Conservation (phyloP, 1,140 invertebrate genomes). For the Drosophila pachea region DNA sequence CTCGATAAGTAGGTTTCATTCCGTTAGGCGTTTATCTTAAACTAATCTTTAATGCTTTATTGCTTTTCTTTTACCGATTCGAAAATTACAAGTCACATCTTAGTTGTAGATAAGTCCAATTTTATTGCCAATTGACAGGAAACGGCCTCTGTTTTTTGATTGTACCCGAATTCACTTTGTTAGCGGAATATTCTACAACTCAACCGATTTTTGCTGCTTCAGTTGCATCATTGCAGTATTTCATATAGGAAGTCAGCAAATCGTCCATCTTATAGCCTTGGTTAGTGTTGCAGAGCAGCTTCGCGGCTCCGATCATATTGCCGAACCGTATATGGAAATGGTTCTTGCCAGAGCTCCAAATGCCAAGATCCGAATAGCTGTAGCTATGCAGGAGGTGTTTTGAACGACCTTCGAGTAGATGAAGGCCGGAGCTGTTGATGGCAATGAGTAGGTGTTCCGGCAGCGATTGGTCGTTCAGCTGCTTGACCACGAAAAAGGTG, state of each 20-base stretch:
- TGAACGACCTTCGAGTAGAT: constrained; percentile 90
- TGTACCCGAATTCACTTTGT: too few species aligned
- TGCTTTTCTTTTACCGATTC: constrained; percentile 6
- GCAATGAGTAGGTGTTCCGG: constrained; percentile 92
- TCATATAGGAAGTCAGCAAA: constrained; percentile 93
- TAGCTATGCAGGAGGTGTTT: constrained; percentile 87
- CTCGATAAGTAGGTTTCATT: neutral
- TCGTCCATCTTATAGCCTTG: constrained; percentile 98
- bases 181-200: constrained; percentile 24
- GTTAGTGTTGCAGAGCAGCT: constrained; percentile 94
- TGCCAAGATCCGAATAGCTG: constrained; percentile 91
- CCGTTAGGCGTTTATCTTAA: constrained; percentile 8
- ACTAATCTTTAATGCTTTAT: constrained; percentile 61
- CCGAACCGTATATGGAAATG: constrained; percentile 97
- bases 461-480: constrained; percentile 89
- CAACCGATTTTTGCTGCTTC: neutral
- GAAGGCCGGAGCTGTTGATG: constrained; percentile 94
- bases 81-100: constrained; percentile 42
- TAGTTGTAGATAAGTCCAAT: constrained; percentile 34
- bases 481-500: constrained; percentile 97
- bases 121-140: too few species aligned
- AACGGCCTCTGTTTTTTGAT: too few species aligned
- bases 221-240: constrained; percentile 48
- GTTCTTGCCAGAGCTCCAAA: constrained; percentile 96
- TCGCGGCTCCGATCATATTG: constrained; percentile 90